Base-by-base conservation (phyloP, 2,888 invertebrate species). In the Deilephila elpenor region DNA sequence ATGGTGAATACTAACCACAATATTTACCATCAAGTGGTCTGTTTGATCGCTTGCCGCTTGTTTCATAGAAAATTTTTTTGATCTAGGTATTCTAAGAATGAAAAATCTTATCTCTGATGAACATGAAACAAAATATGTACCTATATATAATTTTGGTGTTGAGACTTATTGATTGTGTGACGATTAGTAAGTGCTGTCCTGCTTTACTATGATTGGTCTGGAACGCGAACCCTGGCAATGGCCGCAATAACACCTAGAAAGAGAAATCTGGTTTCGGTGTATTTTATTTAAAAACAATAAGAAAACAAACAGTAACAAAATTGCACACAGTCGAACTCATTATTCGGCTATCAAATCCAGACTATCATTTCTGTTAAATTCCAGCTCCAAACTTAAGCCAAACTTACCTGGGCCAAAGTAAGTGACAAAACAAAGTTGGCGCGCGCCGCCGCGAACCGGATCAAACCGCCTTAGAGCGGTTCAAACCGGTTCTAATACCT, bases 361-460 rank as follows among this genome's bases (percentile, higher is more conserved):
- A 78, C 74, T 77, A 78, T 78, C 80, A 78, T 78, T 78, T 82
- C 79, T 78, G 84, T 81, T 80, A 82, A 74, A 76, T 74, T 75
- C 62, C 5, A 73, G 77, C 72, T 73, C 71, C 62, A 74, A 75
- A 79, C 75, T 75, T 75, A 77, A 78, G 74, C 75, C 77, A 25
- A 78, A 80, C 77, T 83, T 80, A 73, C 73, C 73, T 73, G 73
- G 67, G 73, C 75, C 76, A 77, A 59, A 70, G 71, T 79, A 83
- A 83, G 82, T 82, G 85, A 85, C 85, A 84, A 83, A 86, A 86
- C 85, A 83, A 86, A 85, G 82, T 86, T 83, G 77, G 78, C 79
- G 75, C 79, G 77, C 72, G 34, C 77, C 82, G 82, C 76, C 75
- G 76, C 62, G 77, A 77, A 72, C 78, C 80, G 78, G 81, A 80